Evolutionary conservation across 1,140 invertebrate species (phyloP).

Genomic region (Galleria mellonella): DNA sequence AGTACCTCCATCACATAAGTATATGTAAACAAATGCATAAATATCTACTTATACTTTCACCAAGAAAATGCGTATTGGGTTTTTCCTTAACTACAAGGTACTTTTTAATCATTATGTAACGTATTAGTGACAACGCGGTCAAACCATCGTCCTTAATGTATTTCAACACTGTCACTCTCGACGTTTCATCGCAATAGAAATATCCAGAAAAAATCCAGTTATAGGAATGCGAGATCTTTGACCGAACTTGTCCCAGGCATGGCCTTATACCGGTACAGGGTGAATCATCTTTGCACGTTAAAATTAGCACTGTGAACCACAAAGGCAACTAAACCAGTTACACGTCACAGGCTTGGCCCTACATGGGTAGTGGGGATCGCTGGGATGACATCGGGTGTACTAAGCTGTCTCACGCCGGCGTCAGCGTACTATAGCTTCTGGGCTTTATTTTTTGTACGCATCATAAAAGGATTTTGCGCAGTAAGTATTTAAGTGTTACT

Average conservation of each 20-base stretch:
- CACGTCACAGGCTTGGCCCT: constrained; percentile 52
- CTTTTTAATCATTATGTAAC: too few relatives aligned
- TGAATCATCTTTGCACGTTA: too few relatives aligned
- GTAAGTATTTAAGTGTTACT: constrained; percentile 54
- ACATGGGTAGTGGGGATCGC: constrained; percentile 79
- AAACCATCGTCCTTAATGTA: too few relatives aligned
- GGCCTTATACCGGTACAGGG: too few relatives aligned
- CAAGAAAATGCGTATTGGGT: too few relatives aligned
- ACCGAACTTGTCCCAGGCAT: too few relatives aligned
- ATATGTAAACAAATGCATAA: background rate
- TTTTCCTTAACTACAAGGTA: too few relatives aligned
- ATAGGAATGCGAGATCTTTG: too few relatives aligned
- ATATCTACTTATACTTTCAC: too few relatives aligned
- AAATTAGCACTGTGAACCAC: background rate
- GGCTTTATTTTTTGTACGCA: constrained; percentile 74
- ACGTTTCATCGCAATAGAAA: background rate
- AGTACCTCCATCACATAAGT: background rate
- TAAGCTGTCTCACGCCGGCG: constrained; percentile 79
- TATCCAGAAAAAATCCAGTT: too few relatives aligned
- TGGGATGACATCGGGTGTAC: constrained; percentile 76
- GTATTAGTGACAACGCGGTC: too few relatives aligned
- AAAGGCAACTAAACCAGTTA: background rate
- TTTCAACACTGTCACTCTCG: background rate
- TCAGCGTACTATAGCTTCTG: constrained; percentile 74
- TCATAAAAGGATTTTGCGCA: constrained; percentile 77